Percentiles rank a stretch among this genome's conserved stretches.
phyloP scores from a whole-genome alignment of 2,888 invertebrate genomes.

The Pelosia muscerda region DNA sequence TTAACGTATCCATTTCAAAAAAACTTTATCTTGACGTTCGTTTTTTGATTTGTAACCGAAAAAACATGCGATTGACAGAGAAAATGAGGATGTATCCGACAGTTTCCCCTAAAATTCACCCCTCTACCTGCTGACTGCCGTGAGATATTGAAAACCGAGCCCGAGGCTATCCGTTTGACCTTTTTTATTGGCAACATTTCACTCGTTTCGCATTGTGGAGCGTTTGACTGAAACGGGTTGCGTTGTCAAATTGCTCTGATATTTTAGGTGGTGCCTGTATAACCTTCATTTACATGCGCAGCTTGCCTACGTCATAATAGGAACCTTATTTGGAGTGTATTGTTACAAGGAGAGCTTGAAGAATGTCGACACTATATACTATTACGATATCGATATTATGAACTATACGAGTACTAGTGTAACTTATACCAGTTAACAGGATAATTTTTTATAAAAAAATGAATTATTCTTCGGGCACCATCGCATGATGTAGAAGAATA shows the following conservation, averaged over 20 bases:
- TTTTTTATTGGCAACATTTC: slow-evolving; percentile 84
- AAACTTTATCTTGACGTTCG: slow-evolving; percentile 14
- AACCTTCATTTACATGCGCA: slow-evolving; percentile 70
- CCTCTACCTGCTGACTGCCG: slow-evolving; percentile 64
- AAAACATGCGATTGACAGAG: slow-evolving; percentile 72
- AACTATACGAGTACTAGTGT: not conserved
- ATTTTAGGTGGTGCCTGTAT: slow-evolving; percentile 69
- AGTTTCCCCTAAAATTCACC: slow-evolving; percentile 61
- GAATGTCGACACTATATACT: slow-evolving; percentile 44
- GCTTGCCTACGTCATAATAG: slow-evolving; percentile 62
- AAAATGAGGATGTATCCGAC: slow-evolving; percentile 76
- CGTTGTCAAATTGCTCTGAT: slow-evolving; percentile 79
- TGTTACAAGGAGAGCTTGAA: slow-evolving; percentile 41
- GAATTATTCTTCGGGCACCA: too few species aligned
- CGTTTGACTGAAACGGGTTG: slow-evolving; percentile 74
- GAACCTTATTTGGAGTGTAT: slow-evolving; percentile 61
- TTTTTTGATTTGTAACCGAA: slow-evolving; percentile 52
- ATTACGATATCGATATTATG: slow-evolving; percentile 35
- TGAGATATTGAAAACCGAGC: slow-evolving; percentile 83
- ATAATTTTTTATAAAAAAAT: too few species aligned
- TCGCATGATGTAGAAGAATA: too few species aligned
- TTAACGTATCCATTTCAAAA: slow-evolving; percentile 11
- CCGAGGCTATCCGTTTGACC: slow-evolving; percentile 77
- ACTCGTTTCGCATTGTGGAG: slow-evolving; percentile 80
- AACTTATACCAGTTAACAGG: too few species aligned